Evolutionary conservation across 2,113 vertebrate species (phyloP).

Genomic region (Eupsittula cactorum): DNA sequence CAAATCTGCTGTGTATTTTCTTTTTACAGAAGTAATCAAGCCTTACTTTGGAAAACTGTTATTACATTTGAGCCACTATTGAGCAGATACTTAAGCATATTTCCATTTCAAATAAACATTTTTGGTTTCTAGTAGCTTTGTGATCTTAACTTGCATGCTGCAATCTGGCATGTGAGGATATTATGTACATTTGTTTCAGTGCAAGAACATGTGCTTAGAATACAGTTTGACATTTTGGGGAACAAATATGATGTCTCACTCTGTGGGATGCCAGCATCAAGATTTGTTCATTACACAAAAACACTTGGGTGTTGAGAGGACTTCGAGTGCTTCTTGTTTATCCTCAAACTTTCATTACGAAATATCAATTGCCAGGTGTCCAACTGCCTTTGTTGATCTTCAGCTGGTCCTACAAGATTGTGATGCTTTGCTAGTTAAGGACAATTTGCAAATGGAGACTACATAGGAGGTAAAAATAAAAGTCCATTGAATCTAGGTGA

Average conservation of each 20-base stretch:
- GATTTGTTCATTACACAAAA: neutral
- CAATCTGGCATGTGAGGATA: neutral
- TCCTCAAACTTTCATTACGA: neutral
- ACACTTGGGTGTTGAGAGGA: neutral
- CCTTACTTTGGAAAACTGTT: neutral
- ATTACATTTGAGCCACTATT: neutral
- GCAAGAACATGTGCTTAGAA: neutral
- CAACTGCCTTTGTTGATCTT: neutral
- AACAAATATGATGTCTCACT: neutral
- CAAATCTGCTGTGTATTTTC: neutral
- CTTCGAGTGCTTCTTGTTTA: neutral
- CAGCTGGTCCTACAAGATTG: neutral
- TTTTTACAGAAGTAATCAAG: neutral
- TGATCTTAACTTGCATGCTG: neutral
- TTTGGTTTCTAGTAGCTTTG: neutral
- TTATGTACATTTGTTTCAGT: neutral
- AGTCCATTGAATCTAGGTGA: neutral
- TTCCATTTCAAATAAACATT: neutral
- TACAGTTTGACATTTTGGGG: neutral
- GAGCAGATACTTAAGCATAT: neutral
- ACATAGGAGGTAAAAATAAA: neutral
- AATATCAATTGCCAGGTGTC: neutral
- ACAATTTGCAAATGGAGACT: neutral
- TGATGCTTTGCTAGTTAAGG: accelerated
- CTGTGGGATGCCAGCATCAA: neutral